Evolutionary conservation across 1,140 invertebrate genomes (phyloP).

Genomic region (Geopemphigus sp.): DNA sequence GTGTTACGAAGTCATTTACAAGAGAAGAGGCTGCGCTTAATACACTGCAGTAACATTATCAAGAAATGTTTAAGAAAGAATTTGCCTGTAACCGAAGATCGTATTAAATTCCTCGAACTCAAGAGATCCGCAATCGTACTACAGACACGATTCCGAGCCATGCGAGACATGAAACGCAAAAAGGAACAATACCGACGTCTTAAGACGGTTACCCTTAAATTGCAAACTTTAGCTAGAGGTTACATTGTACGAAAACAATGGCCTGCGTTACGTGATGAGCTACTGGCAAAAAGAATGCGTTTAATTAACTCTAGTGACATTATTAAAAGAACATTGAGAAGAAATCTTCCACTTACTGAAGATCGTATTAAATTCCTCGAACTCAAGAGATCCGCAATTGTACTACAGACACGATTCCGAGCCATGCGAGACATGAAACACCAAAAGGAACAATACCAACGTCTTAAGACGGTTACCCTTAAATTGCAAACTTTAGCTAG

Average conservation of each 20-base stretch:
- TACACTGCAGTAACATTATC: not conserved
- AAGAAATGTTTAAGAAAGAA: not conserved
- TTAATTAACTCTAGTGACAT: constrained; percentile 60
- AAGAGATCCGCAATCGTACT: not conserved
- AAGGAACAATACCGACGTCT: no score
- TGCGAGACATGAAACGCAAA: constrained; percentile 52
- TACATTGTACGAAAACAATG: constrained; percentile 31
- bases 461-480: not conserved
- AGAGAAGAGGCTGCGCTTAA: not conserved
- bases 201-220: no score
- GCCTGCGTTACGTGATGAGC: not conserved
- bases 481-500: not conserved
- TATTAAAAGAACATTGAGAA: constrained; percentile 53
- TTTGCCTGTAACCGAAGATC: not conserved
- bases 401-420: constrained; percentile 51
- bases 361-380: constrained; percentile 46
- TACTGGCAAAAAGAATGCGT: constrained; percentile 53
- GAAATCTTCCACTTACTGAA: constrained; percentile 47
- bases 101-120: not conserved
- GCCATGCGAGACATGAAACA: not conserved
- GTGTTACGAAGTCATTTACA: not conserved
- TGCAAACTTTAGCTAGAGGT: constrained; percentile 49
- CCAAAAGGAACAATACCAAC: not conserved
- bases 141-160: constrained; percentile 53
- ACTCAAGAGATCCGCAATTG: constrained; percentile 55